A percentile compares a stretch with the other conserved stretches of the same genome.
phyloP scores from a whole-genome alignment of 2,797 vertebrate species.

The Ataeniobius toweri region DNA sequence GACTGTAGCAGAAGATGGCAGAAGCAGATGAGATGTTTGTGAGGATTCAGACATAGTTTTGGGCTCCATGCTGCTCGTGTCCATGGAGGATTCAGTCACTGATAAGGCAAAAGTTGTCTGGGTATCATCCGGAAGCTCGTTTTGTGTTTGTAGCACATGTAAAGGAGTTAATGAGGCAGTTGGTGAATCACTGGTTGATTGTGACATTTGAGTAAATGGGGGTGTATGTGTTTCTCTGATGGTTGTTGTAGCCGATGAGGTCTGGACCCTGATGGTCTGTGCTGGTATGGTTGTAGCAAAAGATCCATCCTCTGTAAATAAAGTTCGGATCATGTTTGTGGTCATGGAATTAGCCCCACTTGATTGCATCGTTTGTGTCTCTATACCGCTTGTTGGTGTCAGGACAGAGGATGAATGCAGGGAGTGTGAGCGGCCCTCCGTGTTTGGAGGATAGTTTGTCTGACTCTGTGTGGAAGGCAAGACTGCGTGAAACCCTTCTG shows the following conservation, averaged over 20 bases:
- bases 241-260: background rate
- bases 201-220: background rate
- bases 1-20: background rate
- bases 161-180: conserved; percentile 13
- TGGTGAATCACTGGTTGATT: background rate
- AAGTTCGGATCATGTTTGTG: background rate
- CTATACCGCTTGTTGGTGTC: conserved; percentile 1
- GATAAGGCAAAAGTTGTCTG: background rate
- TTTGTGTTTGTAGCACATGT: conserved; percentile 7
- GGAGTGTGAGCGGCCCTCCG: conserved; percentile 19
- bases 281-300: conserved; percentile 11
- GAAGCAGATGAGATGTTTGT: background rate
- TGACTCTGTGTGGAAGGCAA: conserved; percentile 17
- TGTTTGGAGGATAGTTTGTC: conserved; percentile 21
- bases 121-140: background rate
- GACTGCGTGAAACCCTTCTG: background rate
- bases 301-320: background rate
- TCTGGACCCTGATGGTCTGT: conserved; percentile 1
- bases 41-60: background rate
- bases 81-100: background rate
- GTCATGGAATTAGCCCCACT: background rate
- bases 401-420: background rate
- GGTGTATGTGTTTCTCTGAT: background rate
- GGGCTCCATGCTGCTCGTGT: background rate
- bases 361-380: conserved; percentile 8